Conservation (phyloP, 2,797 vertebrate species). For the Ctenopoma kingsleyae region DNA sequence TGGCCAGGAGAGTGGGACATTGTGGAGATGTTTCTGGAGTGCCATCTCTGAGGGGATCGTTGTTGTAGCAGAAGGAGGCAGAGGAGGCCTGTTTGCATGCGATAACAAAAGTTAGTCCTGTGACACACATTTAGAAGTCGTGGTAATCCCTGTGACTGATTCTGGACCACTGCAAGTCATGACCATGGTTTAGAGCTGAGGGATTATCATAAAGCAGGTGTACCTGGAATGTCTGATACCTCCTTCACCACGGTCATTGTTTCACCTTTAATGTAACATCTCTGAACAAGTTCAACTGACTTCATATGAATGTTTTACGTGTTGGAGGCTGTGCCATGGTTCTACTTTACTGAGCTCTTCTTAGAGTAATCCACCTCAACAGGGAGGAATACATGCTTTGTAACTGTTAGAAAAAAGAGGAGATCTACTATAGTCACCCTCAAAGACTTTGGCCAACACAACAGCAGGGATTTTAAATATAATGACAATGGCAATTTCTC, state of each 20-base stretch:
- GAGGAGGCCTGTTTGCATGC: constrained; percentile 54
- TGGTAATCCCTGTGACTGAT: constrained; percentile 77
- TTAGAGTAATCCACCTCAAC: constrained; percentile 54
- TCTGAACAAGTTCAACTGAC: constrained; percentile 29
- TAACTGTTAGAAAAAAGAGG: constrained; percentile 30
- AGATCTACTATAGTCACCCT: constrained; percentile 41
- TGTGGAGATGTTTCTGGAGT: constrained; percentile 26
- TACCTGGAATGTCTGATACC: constrained; percentile 55
- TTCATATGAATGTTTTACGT: constrained; percentile 39
- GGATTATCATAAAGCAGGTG: constrained; percentile 68
- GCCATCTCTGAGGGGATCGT: constrained; percentile 44
- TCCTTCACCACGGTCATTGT: constrained; percentile 28
- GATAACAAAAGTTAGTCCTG: constrained; percentile 72
- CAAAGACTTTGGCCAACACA: constrained; percentile 52
- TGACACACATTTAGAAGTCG: constrained; percentile 63
- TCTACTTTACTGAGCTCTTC: constrained; percentile 46
- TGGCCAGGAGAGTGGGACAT: constrained; percentile 10
- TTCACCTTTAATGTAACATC: constrained; percentile 23
- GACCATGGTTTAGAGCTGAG: constrained; percentile 40
- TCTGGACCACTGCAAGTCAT: constrained; percentile 57
- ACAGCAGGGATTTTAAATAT: constrained; percentile 59
- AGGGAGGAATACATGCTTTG: constrained; percentile 49
- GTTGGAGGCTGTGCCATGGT: constrained; percentile 21
- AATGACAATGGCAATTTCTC: constrained; percentile 51
- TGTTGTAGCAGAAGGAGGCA: constrained; percentile 24